Conservation (phyloP, 2,797 vertebrate species). For the Hemibagrus guttatus region DNA sequence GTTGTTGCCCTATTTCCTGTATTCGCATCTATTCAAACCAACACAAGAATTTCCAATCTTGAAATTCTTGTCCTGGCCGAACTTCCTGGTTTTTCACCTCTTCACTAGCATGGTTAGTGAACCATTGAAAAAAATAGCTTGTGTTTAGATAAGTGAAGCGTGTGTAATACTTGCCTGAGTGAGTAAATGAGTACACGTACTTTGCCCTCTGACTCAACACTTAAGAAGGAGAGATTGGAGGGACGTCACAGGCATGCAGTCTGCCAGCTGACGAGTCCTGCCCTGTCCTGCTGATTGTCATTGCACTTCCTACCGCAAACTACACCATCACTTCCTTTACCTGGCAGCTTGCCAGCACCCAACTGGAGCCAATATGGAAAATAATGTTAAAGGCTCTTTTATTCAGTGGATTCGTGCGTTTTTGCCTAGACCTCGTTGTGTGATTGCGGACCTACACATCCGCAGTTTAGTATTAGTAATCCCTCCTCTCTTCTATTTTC, state of each 20-base stretch:
- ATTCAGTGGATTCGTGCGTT: neutral
- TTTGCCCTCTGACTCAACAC: conserved; percentile 38
- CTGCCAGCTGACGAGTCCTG: conserved; percentile 7
- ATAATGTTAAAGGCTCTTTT: neutral
- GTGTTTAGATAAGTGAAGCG: neutral
- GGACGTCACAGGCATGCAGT: conserved; percentile 14
- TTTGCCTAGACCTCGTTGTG: neutral
- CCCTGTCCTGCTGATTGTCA: conserved; percentile 52
- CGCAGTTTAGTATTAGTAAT: conserved; percentile 4
- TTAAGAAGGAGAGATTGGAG: neutral
- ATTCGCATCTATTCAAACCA: neutral
- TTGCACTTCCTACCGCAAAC: conserved; percentile 60
- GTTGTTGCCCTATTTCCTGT: neutral
- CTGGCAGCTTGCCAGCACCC: neutral
- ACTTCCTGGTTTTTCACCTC: neutral
- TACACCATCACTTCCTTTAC: neutral
- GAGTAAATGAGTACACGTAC: conserved; percentile 11
- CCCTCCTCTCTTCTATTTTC: neutral
- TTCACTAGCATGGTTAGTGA: neutral
- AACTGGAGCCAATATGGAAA: neutral
- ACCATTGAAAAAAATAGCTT: neutral
- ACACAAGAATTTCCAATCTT: neutral
- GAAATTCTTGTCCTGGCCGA: neutral
- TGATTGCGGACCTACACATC: neutral
- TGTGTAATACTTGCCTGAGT: conserved; percentile 16